Evolutionary conservation across 2,888 invertebrate species (phyloP).

Genomic region (Watsonalla cultraria): DNA sequence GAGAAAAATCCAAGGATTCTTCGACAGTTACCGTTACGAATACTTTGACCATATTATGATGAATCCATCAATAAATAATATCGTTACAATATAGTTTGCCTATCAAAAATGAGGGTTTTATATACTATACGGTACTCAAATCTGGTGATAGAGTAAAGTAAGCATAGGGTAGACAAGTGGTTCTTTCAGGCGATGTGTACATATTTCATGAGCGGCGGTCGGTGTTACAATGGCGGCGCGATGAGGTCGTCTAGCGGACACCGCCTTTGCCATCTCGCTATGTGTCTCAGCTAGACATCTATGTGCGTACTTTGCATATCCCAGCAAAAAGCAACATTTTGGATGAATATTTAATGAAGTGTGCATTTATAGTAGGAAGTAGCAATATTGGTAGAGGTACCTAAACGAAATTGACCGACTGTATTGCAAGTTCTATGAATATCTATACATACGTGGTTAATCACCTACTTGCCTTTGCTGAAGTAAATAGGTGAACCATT

Average conservation of each 20-base stretch:
- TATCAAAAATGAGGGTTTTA: too few species aligned
- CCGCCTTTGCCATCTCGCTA: slow-evolving; percentile 41
- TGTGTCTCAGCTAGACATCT: slow-evolving; percentile 12
- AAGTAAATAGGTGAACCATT: too few species aligned
- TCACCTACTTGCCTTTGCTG: too few species aligned
- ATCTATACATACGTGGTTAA: too few species aligned
- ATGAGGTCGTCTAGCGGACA: slow-evolving; percentile 68
- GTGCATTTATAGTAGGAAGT: neutral
- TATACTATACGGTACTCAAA: slow-evolving; percentile 10
- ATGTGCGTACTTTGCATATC: neutral
- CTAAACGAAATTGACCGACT: too few species aligned
- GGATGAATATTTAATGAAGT: neutral
- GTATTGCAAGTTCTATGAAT: too few species aligned
- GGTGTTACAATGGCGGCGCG: slow-evolving; percentile 66
- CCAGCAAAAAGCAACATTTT: neutral
- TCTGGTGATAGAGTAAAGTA: slow-evolving; percentile 19
- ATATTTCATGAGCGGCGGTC: slow-evolving; percentile 72
- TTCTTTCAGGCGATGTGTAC: slow-evolving; percentile 66
- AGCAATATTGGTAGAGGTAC: too few species aligned
- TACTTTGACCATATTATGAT: neutral
- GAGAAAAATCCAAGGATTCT: slow-evolving; percentile 34
- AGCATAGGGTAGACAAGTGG: slow-evolving; percentile 32
- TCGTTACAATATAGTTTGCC: too few species aligned
- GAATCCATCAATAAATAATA: too few species aligned
- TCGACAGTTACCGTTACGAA: slow-evolving; percentile 26